Evolutionary conservation across 2,113 vertebrate genomes (phyloP).

Genomic region (Oplegnathus fasciatus): DNA sequence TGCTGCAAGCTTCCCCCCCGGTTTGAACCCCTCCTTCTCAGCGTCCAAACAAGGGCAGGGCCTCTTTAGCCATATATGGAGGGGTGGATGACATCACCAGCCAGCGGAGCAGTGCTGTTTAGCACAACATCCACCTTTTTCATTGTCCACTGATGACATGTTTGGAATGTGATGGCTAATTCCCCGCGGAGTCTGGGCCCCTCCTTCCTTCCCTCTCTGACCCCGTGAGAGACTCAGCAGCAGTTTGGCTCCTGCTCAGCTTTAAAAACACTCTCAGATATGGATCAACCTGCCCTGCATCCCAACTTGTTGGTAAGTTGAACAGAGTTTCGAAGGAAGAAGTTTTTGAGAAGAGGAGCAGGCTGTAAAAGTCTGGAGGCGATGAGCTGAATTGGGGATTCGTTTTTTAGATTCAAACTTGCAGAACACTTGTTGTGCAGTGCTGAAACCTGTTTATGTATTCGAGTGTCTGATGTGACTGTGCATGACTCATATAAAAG

Average conservation of each 20-base stretch:
- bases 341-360: not conserved
- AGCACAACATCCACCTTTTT: conserved; percentile 88
- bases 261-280: conserved; percentile 37
- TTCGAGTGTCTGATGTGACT: not conserved
- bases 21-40: conserved; percentile 79
- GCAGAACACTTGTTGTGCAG: not conserved
- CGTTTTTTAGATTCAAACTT: not conserved
- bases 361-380: not conserved
- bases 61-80: conserved; percentile 84
- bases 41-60: conserved; percentile 85
- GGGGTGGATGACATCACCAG: conserved; percentile 86
- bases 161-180: conserved; percentile 84
- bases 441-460: not conserved
- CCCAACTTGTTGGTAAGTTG: conserved; percentile 83
- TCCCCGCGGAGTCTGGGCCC: conserved; percentile 75
- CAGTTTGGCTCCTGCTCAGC: conserved; percentile 50
- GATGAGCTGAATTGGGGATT: not conserved
- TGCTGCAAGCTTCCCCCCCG: not conserved
- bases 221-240: conserved; percentile 24
- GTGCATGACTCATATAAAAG: not conserved
- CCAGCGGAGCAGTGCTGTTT: conserved; percentile 81
- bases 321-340: conserved; percentile 17
- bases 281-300: conserved; percentile 74
- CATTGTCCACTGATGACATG: conserved; percentile 86
- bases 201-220: conserved; percentile 49